These are phyloP conservation scores for Catagonus wagneri DNA, from an alignment of 2,113 vertebrate species.

Conservation along the genomic window DNA sequence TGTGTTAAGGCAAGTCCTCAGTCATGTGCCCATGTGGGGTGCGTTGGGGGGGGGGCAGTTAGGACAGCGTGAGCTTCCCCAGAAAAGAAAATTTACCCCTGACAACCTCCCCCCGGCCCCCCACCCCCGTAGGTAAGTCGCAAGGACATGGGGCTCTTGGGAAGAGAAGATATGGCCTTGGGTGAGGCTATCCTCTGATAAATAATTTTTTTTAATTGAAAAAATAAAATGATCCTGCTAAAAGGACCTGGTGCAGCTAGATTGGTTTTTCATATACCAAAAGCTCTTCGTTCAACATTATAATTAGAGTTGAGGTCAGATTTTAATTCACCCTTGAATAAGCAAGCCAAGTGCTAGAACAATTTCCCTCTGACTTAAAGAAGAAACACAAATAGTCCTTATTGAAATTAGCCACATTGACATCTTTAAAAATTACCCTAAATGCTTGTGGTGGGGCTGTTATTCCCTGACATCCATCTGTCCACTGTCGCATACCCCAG, in stretches of 20 bases:
- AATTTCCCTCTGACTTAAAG: neutral
- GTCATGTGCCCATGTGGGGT: neutral
- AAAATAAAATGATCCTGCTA: neutral
- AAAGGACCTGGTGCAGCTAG: neutral
- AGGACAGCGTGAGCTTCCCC: neutral
- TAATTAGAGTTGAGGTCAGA: neutral
- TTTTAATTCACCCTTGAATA: neutral
- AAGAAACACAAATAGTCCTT: neutral
- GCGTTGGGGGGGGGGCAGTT: neutral
- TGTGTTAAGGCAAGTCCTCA: neutral
- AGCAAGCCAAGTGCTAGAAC: neutral
- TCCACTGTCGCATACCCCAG: neutral
- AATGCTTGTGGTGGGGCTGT: neutral
- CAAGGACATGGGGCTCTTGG: rapidly evolving
- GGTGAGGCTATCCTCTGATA: neutral
- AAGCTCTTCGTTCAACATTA: conserved; percentile 33
- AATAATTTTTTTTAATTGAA: neutral
- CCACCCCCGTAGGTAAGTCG: neutral
- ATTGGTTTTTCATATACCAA: neutral
- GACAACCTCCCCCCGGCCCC: no score
- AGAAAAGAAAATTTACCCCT: neutral
- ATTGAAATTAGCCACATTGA: neutral
- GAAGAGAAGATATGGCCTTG: neutral
- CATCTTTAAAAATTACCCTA: neutral
- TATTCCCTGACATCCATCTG: neutral